phyloP scores from a whole-genome alignment of 2,113 vertebrate genomes.

The Hemibagrus wyckioides region DNA sequence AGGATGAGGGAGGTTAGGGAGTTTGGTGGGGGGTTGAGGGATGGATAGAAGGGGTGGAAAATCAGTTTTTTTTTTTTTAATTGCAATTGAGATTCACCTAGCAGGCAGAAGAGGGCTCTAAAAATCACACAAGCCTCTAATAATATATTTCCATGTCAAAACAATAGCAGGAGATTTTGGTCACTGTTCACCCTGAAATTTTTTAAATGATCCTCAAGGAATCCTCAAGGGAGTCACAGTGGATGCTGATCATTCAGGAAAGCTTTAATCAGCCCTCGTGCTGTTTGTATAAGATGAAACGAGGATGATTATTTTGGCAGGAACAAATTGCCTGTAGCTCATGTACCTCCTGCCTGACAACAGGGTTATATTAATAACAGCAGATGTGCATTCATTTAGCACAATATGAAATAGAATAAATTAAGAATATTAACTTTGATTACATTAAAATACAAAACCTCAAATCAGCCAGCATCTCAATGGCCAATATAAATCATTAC shows the following conservation, averaged over 20 bases:
- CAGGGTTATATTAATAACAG: neutral
- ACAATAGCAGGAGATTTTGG: neutral
- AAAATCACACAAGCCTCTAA: neutral
- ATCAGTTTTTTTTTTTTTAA: neutral
- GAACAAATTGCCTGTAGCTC: slow-evolving; percentile 2
- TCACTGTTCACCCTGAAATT: neutral
- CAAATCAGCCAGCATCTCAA: neutral
- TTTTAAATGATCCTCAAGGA: neutral
- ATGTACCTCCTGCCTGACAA: neutral
- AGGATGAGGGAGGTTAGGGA: neutral
- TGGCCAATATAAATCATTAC: neutral
- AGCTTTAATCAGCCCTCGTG: neutral
- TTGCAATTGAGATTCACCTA: neutral
- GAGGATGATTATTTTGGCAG: neutral
- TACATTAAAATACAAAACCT: neutral
- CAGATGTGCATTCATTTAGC: neutral
- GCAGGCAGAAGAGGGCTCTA: neutral
- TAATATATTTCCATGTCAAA: neutral
- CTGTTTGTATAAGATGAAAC: neutral
- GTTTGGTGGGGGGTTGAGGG: neutral
- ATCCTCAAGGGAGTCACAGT: neutral
- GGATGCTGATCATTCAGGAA: neutral
- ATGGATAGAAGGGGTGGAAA: neutral
- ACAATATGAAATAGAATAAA: neutral
- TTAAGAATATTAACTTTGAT: neutral